Conservation (phyloP, 1,140 invertebrate genomes). For the Tribolium castaneum region DNA sequence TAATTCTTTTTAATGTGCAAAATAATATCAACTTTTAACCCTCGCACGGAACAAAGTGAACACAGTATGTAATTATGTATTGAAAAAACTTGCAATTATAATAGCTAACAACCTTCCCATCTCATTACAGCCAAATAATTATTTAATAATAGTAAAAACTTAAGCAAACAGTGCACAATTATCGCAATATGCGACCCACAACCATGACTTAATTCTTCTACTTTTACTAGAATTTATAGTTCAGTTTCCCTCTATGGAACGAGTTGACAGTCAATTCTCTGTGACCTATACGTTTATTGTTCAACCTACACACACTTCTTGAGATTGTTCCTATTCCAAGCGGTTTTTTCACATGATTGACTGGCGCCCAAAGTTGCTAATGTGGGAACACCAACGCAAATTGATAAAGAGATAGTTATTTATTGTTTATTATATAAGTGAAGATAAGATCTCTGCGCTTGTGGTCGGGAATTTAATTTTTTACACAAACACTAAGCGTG, state of each 20-base stretch:
- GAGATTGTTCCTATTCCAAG: not conserved
- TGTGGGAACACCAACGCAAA: not conserved
- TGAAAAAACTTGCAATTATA: no score
- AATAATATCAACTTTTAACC: no score
- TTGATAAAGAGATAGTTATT: not conserved
- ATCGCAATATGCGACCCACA: not conserved
- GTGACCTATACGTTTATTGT: slow-evolving; percentile 17
- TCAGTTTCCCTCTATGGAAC: not conserved
- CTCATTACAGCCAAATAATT: not conserved
- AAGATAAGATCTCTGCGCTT: no score
- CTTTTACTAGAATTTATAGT: not conserved
- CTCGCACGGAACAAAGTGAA: no score
- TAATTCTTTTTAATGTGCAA: no score
- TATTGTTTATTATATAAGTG: no score
- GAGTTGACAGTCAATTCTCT: not conserved
- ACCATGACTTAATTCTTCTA: not conserved
- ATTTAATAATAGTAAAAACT: not conserved
- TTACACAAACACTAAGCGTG: not conserved
- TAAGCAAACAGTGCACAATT: not conserved
- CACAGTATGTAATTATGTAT: no score
- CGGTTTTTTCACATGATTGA: not conserved
- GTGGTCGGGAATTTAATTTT: no score
- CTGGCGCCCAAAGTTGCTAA: not conserved
- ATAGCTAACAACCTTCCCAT: not conserved
- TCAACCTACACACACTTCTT: not conserved